A percentile compares a stretch with the other conserved stretches of the same genome.
phyloP scores from a whole-genome alignment of 1,140 invertebrate genomes.

The Zaprionus lachaisei region DNA sequence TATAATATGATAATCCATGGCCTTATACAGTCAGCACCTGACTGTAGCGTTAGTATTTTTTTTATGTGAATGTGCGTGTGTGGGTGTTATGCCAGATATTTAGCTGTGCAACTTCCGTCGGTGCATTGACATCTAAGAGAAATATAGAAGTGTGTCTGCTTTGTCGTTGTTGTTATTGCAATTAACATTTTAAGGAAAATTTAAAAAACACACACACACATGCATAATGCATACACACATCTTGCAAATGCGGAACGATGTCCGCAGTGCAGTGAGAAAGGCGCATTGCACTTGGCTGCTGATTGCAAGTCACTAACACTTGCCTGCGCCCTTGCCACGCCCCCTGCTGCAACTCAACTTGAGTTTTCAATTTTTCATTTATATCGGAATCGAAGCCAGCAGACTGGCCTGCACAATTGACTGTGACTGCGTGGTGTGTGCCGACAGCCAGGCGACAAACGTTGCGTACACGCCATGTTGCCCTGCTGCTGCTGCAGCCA shows the following conservation, averaged over 20 bases:
- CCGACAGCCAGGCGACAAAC: conserved; percentile 43
- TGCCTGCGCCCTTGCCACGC: neutral
- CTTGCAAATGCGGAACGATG: conserved; percentile 49
- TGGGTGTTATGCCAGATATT: conserved; percentile 5
- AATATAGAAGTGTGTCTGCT: conserved; percentile 62
- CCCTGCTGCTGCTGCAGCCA: neutral
- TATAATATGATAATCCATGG: too few relatives aligned
- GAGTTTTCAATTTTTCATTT: conserved; percentile 77
- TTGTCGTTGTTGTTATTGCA: conserved; percentile 46
- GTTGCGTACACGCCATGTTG: conserved; percentile 40
- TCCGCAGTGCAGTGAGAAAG: conserved; percentile 53
- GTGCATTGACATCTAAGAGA: conserved; percentile 74
- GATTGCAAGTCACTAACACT: conserved; percentile 52
- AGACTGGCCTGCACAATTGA: conserved; percentile 54
- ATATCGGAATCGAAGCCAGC: conserved; percentile 64
- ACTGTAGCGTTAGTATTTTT: too few relatives aligned
- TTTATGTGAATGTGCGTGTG: neutral
- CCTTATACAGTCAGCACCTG: too few relatives aligned
- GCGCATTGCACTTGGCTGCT: conserved; percentile 74
- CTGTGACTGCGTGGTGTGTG: conserved; percentile 23
- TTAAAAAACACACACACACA: conserved; percentile 55
- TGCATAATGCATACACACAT: conserved; percentile 13
- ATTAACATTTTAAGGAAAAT: conserved; percentile 79
- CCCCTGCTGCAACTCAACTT: conserved; percentile 24
- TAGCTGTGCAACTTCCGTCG: conserved; percentile 32